Evolutionary conservation across 1,140 invertebrate genomes (phyloP).

Genomic region (Bombus waltoni): DNA sequence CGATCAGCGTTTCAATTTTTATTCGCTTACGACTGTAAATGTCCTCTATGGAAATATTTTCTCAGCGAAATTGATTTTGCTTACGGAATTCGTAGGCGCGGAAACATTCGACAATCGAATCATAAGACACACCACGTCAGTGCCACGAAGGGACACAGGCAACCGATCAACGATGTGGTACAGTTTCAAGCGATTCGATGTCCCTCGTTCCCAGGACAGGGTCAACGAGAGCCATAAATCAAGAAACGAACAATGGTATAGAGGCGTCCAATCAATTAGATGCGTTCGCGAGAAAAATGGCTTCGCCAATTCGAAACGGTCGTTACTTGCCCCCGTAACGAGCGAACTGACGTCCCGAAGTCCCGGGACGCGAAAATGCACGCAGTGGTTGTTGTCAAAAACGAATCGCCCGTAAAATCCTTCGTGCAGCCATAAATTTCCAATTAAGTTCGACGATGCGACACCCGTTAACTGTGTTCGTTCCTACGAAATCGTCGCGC

Average conservation of each 20-base stretch:
- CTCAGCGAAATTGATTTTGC: background rate
- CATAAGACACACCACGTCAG: background rate
- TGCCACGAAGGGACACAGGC: background rate
- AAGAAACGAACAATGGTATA: conserved; percentile 65
- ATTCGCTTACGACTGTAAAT: too few species aligned
- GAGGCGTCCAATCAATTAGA: conserved; percentile 66
- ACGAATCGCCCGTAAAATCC: conserved; percentile 50
- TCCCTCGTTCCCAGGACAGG: conserved; percentile 34
- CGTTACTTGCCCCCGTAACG: conserved; percentile 58
- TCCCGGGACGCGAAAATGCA: conserved; percentile 8
- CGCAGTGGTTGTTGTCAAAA: conserved; percentile 32
- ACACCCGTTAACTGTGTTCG: background rate
- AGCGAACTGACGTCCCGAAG: conserved; percentile 54
- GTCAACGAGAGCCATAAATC: conserved; percentile 63
- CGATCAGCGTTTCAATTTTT: too few species aligned
- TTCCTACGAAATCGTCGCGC: background rate
- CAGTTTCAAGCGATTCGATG: conserved; percentile 50
- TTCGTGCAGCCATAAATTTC: conserved; percentile 46
- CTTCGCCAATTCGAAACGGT: conserved; percentile 58
- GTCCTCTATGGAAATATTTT: too few species aligned
- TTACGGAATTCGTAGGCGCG: too few species aligned
- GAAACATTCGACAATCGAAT: conserved; percentile 7
- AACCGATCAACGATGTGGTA: conserved; percentile 22
- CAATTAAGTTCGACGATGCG: conserved; percentile 45
- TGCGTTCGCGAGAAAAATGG: conserved; percentile 65